Conservation (phyloP, 2,797 vertebrate species). For the Chloroceryle amazona region DNA sequence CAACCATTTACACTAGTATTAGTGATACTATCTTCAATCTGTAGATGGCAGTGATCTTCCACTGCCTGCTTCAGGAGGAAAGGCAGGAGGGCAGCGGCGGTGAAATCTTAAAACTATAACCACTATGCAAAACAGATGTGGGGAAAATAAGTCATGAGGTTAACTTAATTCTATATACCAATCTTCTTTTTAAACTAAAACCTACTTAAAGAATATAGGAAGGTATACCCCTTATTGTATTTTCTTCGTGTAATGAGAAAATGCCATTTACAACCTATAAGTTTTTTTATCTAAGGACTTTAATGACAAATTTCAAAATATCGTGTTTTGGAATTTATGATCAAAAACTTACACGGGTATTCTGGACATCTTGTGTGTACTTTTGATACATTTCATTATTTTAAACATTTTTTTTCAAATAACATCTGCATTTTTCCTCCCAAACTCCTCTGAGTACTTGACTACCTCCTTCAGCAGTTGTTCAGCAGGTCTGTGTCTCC, state of each 20-base stretch:
- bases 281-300: not conserved
- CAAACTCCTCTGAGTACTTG: not conserved
- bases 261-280: not conserved
- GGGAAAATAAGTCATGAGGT: not conserved
- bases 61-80: not conserved
- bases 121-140: constrained; percentile 3
- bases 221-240: not conserved
- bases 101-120: constrained; percentile 16
- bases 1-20: not conserved
- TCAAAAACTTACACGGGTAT: not conserved
- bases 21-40: constrained; percentile 50
- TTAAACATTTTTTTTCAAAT: constrained; percentile 12
- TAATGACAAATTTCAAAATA: constrained; percentile 16
- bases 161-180: not conserved
- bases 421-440: not conserved
- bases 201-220: not conserved
- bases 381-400: not conserved
- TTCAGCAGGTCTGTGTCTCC: not conserved
- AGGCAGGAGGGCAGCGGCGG: not conserved
- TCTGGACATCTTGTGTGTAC: not conserved
- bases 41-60: constrained; percentile 75
- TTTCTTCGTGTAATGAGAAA: not conserved
- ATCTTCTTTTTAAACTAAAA: not conserved
- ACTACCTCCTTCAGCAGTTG: not conserved
- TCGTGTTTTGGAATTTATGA: not conserved